phyloP scores from a whole-genome alignment of 2,797 vertebrate species.

The Heteromormyrus szaboi region DNA sequence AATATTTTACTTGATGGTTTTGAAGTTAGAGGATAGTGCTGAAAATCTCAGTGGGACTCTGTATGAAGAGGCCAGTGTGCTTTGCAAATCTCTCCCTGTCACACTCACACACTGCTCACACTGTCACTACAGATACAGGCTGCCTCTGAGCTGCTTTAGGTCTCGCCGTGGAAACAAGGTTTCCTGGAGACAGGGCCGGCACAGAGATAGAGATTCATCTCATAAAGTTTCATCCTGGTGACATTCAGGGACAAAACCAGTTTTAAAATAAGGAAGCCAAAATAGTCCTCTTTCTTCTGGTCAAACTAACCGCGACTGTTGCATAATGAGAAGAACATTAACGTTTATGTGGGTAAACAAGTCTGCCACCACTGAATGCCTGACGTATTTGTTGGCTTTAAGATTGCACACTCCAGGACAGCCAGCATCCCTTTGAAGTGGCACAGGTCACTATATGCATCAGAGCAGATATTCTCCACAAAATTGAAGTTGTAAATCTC shows the following conservation, averaged over 20 bases:
- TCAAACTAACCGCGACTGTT: background rate
- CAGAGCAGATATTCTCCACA: background rate
- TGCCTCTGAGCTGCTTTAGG: background rate
- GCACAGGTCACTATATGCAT: background rate
- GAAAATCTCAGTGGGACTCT: background rate
- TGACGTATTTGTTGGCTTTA: background rate
- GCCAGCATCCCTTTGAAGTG: background rate
- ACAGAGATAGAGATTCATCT: background rate
- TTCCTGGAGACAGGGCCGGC: background rate
- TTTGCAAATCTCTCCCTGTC: background rate
- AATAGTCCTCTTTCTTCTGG: background rate
- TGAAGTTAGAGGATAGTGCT: background rate
- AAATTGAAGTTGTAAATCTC: slow-evolving; percentile 18
- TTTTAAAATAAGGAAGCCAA: background rate
- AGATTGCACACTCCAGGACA: background rate
- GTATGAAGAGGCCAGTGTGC: background rate
- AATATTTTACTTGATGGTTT: background rate
- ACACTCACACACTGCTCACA: background rate
- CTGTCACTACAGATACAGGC: background rate
- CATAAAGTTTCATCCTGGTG: background rate
- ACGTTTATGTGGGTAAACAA: background rate
- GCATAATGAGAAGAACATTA: background rate
- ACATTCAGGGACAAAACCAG: background rate
- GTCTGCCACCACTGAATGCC: background rate
- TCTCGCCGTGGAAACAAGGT: background rate